These are phyloP conservation scores for Protomyctophum bolini DNA, from an alignment of 2,113 vertebrate genomes.

Conservation along the genomic window DNA sequence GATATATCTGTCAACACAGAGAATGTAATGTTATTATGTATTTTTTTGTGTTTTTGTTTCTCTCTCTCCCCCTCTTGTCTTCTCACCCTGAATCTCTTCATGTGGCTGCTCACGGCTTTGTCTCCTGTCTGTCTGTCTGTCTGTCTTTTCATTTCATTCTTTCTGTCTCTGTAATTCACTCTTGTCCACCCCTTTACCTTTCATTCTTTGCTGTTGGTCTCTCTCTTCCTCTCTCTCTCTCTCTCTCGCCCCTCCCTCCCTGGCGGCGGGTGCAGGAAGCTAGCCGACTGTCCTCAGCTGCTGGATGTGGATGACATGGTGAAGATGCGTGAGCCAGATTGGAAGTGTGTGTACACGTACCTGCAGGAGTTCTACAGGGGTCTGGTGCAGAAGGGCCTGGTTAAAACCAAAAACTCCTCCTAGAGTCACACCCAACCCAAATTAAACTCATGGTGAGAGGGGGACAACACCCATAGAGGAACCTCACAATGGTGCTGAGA, in stretches of 20 bases:
- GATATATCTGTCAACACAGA: constrained; percentile 72
- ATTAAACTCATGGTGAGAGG: constrained; percentile 79
- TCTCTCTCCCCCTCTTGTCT: constrained; percentile 39
- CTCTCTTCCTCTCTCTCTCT: constrained; percentile 17
- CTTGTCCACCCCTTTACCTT: too few relatives aligned
- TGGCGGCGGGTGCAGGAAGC: constrained; percentile 86
- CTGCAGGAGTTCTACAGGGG: constrained; percentile 99
- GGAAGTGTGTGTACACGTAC: constrained; percentile 99
- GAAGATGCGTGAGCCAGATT: constrained; percentile 98
- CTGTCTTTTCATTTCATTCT: neutral
- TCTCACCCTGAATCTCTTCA: constrained; percentile 49
- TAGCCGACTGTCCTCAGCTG: constrained; percentile 97
- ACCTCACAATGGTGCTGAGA: constrained; percentile 28
- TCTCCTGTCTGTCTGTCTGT: constrained; percentile 50
- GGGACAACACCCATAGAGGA: constrained; percentile 39
- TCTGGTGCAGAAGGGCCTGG: constrained; percentile 98
- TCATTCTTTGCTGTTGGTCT: constrained; percentile 13
- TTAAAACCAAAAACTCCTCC: constrained; percentile 99
- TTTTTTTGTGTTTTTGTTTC: constrained; percentile 68
- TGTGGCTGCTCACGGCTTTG: constrained; percentile 83
- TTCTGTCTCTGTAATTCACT: constrained; percentile 13
- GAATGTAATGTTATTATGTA: constrained; percentile 76
- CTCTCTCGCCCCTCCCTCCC: constrained; percentile 25
- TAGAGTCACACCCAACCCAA: constrained; percentile 77
- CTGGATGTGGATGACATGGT: constrained; percentile 99